phyloP scores from a whole-genome alignment of 2,888 invertebrate species.

The Argyresthia goedartella region DNA sequence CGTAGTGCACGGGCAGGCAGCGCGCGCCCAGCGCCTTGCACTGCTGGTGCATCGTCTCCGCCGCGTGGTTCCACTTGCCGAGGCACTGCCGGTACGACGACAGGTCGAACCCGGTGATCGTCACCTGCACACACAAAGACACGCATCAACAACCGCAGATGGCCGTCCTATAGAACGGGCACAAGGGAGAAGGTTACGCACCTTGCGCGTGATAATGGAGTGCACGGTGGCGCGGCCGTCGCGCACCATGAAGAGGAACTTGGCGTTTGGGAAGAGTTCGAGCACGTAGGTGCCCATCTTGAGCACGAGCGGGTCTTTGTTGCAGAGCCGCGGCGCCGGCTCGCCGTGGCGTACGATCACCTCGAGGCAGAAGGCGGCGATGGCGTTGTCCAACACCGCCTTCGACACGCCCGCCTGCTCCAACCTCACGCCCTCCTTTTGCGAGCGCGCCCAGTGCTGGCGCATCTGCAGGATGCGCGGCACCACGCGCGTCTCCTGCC shows the following conservation, averaged over 20 bases:
- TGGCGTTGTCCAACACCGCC: conserved; percentile 93
- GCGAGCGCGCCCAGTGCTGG: conserved; percentile 95
- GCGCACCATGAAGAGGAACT: conserved; percentile 98
- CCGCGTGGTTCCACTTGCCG: conserved; percentile 96
- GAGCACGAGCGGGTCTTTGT: conserved; percentile 98
- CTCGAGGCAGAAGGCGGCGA: conserved; percentile 96
- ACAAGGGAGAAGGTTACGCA: too few relatives aligned
- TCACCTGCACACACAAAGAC: conserved; percentile 39
- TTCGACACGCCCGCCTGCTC: conserved; percentile 95
- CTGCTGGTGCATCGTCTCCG: conserved; percentile 94
- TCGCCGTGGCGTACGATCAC: conserved; percentile 97
- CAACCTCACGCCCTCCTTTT: conserved; percentile 90
- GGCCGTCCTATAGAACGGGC: not conserved
- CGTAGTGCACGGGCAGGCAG: conserved; percentile 94
- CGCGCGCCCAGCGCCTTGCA: conserved; percentile 85
- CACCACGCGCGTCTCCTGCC: conserved; percentile 97
- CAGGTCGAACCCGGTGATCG: conserved; percentile 94
- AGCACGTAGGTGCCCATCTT: conserved; percentile 95
- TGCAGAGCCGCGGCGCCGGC: conserved; percentile 94
- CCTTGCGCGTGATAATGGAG: conserved; percentile 96
- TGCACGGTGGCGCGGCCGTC: conserved; percentile 99
- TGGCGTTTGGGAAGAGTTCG: conserved; percentile 96
- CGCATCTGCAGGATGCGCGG: conserved; percentile 96
- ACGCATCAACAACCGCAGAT: not conserved
- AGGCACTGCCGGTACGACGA: conserved; percentile 94